These are phyloP conservation scores for Desmophyllum pertusum DNA, from an alignment of 92 coral and sea anemone genomes.

Conservation along the genomic window DNA sequence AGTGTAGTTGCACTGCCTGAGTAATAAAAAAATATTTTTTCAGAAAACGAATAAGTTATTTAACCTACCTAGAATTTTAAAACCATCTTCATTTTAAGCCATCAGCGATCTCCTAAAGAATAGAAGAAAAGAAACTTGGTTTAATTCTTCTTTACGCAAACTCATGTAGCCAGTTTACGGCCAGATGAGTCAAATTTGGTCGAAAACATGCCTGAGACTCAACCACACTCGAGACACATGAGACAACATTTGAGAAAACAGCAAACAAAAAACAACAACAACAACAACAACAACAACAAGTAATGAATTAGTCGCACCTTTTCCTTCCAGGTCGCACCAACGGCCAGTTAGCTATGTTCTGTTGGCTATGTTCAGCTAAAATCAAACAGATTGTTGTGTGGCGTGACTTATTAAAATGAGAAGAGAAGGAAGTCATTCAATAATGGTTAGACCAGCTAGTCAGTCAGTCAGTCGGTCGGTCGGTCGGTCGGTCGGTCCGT, in stretches of 20 bases:
- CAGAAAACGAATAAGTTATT: neutral
- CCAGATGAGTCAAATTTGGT: too few species aligned
- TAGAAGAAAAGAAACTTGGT: neutral
- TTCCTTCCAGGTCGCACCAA: constrained; percentile 18
- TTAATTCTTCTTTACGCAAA: neutral
- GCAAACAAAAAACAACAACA: neutral
- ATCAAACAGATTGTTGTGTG: neutral
- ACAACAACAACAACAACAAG: neutral
- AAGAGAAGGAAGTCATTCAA: neutral
- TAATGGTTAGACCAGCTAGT: too few species aligned
- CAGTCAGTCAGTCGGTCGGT: too few species aligned
- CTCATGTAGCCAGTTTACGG: neutral
- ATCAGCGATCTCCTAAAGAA: constrained; percentile 5
- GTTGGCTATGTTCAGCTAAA: neutral
- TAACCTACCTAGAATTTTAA: constrained; percentile 5
- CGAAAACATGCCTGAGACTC: neutral
- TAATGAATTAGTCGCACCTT: neutral
- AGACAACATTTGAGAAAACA: neutral
- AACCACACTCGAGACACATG: neutral
- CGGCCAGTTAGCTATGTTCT: neutral
- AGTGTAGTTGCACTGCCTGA: too few species aligned
- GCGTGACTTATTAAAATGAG: neutral
- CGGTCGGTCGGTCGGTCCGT: too few species aligned
- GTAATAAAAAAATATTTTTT: too few species aligned
- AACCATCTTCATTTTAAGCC: neutral